Evolutionary conservation across 2,113 vertebrate genomes (phyloP).

Genomic region (Tautogolabrus adspersus): DNA sequence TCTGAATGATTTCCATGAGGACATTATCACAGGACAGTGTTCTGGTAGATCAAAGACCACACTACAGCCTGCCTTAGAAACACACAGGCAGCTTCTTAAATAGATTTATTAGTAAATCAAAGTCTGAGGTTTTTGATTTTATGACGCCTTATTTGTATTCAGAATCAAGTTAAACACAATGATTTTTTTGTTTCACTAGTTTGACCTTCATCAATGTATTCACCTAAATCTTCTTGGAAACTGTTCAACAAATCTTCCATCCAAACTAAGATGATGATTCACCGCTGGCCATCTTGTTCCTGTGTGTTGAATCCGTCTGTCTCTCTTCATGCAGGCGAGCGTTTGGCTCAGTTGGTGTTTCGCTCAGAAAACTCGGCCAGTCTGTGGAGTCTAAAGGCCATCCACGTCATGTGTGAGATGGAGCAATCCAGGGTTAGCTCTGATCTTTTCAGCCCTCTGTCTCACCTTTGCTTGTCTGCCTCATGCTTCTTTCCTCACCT

Average conservation of each 20-base stretch:
- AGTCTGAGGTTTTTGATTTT: constrained; percentile 13
- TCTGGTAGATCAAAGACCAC: constrained; percentile 31
- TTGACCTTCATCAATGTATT: not conserved
- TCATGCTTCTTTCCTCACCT: not conserved
- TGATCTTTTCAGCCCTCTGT: constrained; percentile 10
- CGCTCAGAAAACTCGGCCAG: constrained; percentile 96
- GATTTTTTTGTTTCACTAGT: not conserved
- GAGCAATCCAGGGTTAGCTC: constrained; percentile 92
- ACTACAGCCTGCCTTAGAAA: constrained; percentile 22
- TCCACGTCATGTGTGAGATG: constrained; percentile 97
- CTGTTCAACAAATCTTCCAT: not conserved
- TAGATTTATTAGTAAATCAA: constrained; percentile 30
- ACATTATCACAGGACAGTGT: not conserved
- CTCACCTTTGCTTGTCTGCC: constrained; percentile 6
- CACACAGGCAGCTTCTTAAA: not conserved
- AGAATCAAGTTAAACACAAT: not conserved
- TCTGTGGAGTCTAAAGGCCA: constrained; percentile 96
- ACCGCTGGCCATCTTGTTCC: constrained; percentile 33
- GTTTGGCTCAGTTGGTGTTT: constrained; percentile 95
- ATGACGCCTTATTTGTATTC: constrained; percentile 25
- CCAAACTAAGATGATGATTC: constrained; percentile 10
- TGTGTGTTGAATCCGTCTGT: constrained; percentile 47
- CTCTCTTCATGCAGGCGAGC: constrained; percentile 85
- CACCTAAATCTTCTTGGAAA: not conserved
- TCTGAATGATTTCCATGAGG: constrained; percentile 13